These are phyloP conservation scores for Coranthus polyacanthus DNA, from an alignment of 2,797 vertebrate genomes.

Conservation along the genomic window DNA sequence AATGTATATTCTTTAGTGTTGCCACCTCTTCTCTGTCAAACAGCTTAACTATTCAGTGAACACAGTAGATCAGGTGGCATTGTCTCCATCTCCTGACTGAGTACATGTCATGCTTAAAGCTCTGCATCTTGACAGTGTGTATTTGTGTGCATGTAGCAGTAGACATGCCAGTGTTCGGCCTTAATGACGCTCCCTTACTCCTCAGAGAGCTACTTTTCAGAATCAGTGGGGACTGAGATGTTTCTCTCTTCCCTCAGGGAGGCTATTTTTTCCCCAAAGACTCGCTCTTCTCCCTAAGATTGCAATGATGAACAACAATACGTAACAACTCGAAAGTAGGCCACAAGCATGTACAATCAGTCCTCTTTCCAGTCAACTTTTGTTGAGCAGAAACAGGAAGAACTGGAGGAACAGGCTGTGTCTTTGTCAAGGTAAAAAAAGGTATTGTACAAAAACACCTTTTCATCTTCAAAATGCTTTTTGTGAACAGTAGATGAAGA, in stretches of 20 bases:
- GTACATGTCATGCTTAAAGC: too few species aligned
- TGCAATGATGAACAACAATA: slow-evolving; percentile 80
- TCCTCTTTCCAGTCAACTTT: slow-evolving; percentile 59
- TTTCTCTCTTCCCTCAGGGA: slow-evolving; percentile 56
- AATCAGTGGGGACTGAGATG: slow-evolving; percentile 68
- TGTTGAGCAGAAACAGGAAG: slow-evolving; percentile 39
- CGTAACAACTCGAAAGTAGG: slow-evolving; percentile 79
- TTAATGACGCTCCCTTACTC: slow-evolving; percentile 63
- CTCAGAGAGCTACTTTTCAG: slow-evolving; percentile 51
- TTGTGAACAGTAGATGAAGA: not conserved
- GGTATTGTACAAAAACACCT: slow-evolving; percentile 13
- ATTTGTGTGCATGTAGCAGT: slow-evolving; percentile 8
- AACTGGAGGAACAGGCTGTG: not conserved
- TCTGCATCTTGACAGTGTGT: too few species aligned
- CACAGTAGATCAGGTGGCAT: too few species aligned
- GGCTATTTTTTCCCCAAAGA: slow-evolving; percentile 67
- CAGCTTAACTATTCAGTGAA: too few species aligned
- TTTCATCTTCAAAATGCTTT: not conserved
- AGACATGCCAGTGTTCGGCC: slow-evolving; percentile 24
- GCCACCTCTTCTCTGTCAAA: too few species aligned
- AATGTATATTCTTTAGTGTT: too few species aligned
- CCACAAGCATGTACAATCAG: slow-evolving; percentile 67
- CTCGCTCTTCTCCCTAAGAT: slow-evolving; percentile 62
- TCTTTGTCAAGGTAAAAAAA: slow-evolving; percentile 18
- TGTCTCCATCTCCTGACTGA: too few species aligned